These are phyloP conservation scores for Netelia inedita DNA, from an alignment of 2,888 invertebrate genomes.

Conservation along the genomic window DNA sequence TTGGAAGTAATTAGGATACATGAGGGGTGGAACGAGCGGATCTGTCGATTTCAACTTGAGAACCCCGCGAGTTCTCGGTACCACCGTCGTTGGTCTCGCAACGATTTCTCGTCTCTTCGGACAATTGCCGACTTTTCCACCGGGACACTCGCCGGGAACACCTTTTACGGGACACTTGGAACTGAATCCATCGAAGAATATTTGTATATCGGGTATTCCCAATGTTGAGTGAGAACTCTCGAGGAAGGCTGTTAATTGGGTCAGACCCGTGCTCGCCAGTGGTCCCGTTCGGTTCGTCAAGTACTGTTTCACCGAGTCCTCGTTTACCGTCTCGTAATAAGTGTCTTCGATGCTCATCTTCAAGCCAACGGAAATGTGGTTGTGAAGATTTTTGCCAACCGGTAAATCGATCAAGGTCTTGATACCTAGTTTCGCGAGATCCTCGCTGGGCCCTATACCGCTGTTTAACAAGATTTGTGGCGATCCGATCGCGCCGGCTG, in stretches of 20 bases:
- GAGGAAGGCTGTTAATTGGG: slow-evolving; percentile 82
- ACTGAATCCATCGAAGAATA: slow-evolving; percentile 85
- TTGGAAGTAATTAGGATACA: slow-evolving; percentile 91
- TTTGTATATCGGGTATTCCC: slow-evolving; percentile 83
- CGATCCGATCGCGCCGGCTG: slow-evolving; percentile 86
- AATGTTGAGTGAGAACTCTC: slow-evolving; percentile 80
- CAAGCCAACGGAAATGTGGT: slow-evolving; percentile 82
- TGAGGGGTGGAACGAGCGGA: slow-evolving; percentile 88
- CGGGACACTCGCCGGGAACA: slow-evolving; percentile 76
- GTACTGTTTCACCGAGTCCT: slow-evolving; percentile 81
- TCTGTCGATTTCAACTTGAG: slow-evolving; percentile 88
- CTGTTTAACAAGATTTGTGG: slow-evolving; percentile 87
- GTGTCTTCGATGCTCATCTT: slow-evolving; percentile 79
- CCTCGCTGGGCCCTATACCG: slow-evolving; percentile 86
- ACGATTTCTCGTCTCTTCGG: slow-evolving; percentile 81
- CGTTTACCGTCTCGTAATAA: slow-evolving; percentile 77
- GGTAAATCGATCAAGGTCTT: slow-evolving; percentile 79
- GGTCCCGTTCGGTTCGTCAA: slow-evolving; percentile 82
- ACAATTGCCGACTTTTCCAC: slow-evolving; percentile 75
- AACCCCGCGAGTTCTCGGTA: slow-evolving; percentile 85
- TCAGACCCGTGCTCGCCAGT: slow-evolving; percentile 84
- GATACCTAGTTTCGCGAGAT: slow-evolving; percentile 82
- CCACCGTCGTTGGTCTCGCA: slow-evolving; percentile 80
- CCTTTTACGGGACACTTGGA: slow-evolving; percentile 81
- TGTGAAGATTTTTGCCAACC: slow-evolving; percentile 82